Base-by-base conservation (phyloP, 2,113 vertebrate species). In the Triplophysa dalaica region DNA sequence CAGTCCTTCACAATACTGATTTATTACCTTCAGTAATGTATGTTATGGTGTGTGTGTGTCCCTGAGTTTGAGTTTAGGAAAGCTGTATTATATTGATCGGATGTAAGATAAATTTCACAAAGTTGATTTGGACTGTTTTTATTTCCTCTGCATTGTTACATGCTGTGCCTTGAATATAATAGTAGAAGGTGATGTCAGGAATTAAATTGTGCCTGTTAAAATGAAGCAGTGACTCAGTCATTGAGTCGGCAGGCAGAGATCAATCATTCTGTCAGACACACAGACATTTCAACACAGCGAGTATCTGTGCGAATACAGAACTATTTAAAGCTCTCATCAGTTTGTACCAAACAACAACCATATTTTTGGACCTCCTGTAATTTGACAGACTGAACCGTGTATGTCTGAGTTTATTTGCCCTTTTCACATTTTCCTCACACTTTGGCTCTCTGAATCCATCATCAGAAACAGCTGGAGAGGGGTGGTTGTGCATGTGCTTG, bases 401-500 rank as follows among this genome's bases (percentile, higher is more conserved):
- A 41, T 63, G 68, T 73, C 78, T 81, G 80, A 78, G 75, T 81
- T 76, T 41, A 76, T 0, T 21, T 17, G 54, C 33, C 24, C 50
- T 17, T 16, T 58, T 58, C 7, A 7, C 52, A 58, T 41, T 58
- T 24, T 73, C 52, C 12, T 60, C n/a, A 8, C 13, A 58, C 58
- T 72, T 29, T 56, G 50, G 12, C 56, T 58, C 52, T 11, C 38
- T 72, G 10, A 56, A 21, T 56, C 48, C 29, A 22, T 60, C 52
- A 72, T 5, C 19, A 70, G 16, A n/a, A 70, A 45, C 17, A 70
- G 50, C 69, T 54, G 50, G 54, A 70, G 16, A 54, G 24, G 68
- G 26, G 48, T 52, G 48, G 54, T 54, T 52, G 4, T 33, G 26
- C 52, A 8, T 54, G 48, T 54, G 52, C 48, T 54, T 70, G 68